Conservation (phyloP, 2,797 vertebrate species). For the Cephalopachus bancanus region DNA sequence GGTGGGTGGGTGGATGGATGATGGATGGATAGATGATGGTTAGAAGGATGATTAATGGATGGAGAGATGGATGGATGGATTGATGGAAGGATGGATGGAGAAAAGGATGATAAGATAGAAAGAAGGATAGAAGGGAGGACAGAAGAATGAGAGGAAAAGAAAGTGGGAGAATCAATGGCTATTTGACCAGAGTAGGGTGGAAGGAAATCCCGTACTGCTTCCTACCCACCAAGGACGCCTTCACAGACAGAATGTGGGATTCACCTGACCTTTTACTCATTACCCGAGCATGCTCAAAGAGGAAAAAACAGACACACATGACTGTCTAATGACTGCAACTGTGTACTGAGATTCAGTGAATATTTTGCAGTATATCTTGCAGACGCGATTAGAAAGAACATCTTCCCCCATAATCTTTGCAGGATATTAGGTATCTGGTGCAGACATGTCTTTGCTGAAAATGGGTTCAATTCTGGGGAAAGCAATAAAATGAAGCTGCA, state of each 20-base stretch:
- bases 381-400: conserved; percentile 38
- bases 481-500: not conserved
- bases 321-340: not conserved
- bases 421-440: not conserved
- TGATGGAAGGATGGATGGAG: accelerated
- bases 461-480: not conserved
- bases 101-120: accelerated
- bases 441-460: conserved; percentile 6
- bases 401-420: not conserved
- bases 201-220: not conserved
- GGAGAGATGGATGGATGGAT: too few relatives aligned
- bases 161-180: not conserved
- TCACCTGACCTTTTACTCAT: not conserved
- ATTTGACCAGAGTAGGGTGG: not conserved
- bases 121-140: not conserved
- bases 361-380: not conserved
- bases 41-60: not conserved
- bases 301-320: not conserved
- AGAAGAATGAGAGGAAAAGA: not conserved
- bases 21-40: too few relatives aligned
- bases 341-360: not conserved
- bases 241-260: not conserved
- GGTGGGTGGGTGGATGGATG: too few relatives aligned
- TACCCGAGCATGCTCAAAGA: not conserved
- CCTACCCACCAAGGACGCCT: not conserved